phyloP scores from a whole-genome alignment of 2,888 invertebrate species.

The Anthophora plumipes region DNA sequence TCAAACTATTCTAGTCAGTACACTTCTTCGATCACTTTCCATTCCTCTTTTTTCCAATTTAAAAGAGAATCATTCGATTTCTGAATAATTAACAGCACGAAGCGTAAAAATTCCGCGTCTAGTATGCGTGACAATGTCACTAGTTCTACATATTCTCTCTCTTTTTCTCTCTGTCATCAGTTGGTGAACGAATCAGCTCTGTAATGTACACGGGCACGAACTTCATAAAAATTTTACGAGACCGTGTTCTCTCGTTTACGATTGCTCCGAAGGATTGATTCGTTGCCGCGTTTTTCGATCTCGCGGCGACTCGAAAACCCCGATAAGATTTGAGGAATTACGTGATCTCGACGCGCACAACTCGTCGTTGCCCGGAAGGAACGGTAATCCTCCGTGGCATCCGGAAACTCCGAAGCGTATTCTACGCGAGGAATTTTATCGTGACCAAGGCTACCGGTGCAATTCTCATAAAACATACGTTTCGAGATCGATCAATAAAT shows the following conservation, averaged over 20 bases:
- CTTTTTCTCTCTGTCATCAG: too few species aligned
- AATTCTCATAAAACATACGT: conserved; percentile 20
- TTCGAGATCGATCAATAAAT: conserved; percentile 44
- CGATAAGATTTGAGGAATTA: conserved; percentile 27
- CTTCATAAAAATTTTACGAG: conserved; percentile 63
- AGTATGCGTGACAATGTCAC: neutral
- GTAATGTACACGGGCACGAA: conserved; percentile 28
- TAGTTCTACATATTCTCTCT: too few species aligned
- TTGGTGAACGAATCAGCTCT: neutral
- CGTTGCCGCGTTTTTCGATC: conserved; percentile 38
- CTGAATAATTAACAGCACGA: neutral
- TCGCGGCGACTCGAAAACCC: neutral
- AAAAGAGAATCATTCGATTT: neutral
- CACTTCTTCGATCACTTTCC: too few species aligned
- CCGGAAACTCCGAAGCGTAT: neutral
- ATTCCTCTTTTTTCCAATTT: neutral
- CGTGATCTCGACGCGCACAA: conserved; percentile 12
- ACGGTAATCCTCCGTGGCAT: conserved; percentile 5
- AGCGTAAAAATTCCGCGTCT: neutral
- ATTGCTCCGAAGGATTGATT: conserved; percentile 50
- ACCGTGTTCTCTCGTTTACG: conserved; percentile 54
- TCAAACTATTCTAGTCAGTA: too few species aligned
- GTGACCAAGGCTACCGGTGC: neutral
- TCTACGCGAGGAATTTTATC: conserved; percentile 13
- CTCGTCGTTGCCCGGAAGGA: conserved; percentile 1